Evolutionary conservation across 1,140 invertebrate genomes (phyloP), one percentile per base, ranked within the genome.

Genomic region (Eumaeus atala): DNA sequence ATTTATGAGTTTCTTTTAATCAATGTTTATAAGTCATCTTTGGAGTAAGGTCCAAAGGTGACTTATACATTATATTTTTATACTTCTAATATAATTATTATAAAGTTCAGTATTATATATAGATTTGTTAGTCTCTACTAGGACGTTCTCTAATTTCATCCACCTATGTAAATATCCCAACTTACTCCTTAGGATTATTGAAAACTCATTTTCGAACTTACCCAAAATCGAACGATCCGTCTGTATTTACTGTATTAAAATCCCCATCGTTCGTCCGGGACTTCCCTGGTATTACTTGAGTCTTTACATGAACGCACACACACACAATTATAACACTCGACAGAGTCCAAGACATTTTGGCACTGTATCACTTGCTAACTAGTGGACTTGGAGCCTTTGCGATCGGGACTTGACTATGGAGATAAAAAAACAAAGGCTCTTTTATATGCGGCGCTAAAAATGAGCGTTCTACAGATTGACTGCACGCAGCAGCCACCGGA

Each of bases 201-300:
- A 28, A 28, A 28, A 28, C 21, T n/a, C n/a, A 14, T 48, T 51
- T 9, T 35, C 51, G 56, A 56, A 63, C 37, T 68, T 75, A 89
- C 89, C 91, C 90, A 78, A 92, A 92, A 78, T 90, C 88, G 65
- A 89, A 92, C 16, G 91, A 91, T 64, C 91, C 91, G 81, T 92
- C 90, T n/a, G 83, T 86, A 62, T 91, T 89, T 10, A 90, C 89
- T 50, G 72, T 89, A 55, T 90, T 90, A 59, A 87, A 90, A 37
- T 90, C 89, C 9, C 87, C 87, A 65, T 88, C 85, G 40, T 75
- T 85, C 0, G 82, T 66, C 59, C 76, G 72, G 10, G 84, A 74
- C 55, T 87, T 88, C 1, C 82, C 74, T 1, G 84, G 84, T 14
- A 87, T 83, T 8, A 84, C 75, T 51, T 86, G 83, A 70, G 77